These are phyloP conservation scores for Dallia pectoralis DNA, from an alignment of 2,797 vertebrate genomes.

Conservation along the genomic window DNA sequence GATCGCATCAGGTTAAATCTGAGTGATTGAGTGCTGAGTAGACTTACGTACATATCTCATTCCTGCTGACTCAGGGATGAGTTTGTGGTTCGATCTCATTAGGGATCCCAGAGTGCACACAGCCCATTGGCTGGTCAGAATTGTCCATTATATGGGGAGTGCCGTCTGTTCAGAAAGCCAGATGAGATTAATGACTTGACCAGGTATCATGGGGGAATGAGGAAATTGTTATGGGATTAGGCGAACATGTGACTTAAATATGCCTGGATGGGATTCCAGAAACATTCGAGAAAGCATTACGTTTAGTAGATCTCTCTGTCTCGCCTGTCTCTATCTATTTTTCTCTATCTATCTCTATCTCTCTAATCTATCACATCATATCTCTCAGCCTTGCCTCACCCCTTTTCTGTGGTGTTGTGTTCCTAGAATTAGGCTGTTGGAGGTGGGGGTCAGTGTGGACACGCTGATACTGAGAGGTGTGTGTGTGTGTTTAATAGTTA, in stretches of 20 bases:
- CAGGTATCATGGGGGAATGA: constrained; percentile 19
- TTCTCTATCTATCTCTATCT: constrained; percentile 22
- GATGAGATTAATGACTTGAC: constrained; percentile 37
- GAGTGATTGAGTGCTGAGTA: too few species aligned
- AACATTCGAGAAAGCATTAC: constrained; percentile 36
- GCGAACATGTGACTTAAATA: constrained; percentile 38
- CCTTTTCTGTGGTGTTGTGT: constrained; percentile 42
- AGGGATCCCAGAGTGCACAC: constrained; percentile 4
- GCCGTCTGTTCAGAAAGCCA: constrained; percentile 1
- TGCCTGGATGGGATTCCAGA: constrained; percentile 15
- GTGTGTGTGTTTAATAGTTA: constrained; percentile 21
- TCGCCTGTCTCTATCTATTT: too few species aligned
- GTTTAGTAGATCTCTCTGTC: constrained; percentile 42
- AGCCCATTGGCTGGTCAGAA: background rate
- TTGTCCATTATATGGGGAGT: background rate
- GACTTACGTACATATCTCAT: too few species aligned
- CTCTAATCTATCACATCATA: too few species aligned
- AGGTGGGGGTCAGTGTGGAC: constrained; percentile 34
- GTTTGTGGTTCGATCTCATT: constrained; percentile 29
- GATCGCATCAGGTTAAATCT: too few species aligned
- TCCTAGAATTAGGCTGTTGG: constrained; percentile 52
- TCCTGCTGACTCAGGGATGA: constrained; percentile 43
- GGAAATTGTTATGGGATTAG: constrained; percentile 12
- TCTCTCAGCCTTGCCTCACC: background rate
- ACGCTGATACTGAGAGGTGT: constrained; percentile 30